Base-by-base conservation (phyloP, 92 coral and sea anemone genomes). In the Phenganax subtilis region DNA sequence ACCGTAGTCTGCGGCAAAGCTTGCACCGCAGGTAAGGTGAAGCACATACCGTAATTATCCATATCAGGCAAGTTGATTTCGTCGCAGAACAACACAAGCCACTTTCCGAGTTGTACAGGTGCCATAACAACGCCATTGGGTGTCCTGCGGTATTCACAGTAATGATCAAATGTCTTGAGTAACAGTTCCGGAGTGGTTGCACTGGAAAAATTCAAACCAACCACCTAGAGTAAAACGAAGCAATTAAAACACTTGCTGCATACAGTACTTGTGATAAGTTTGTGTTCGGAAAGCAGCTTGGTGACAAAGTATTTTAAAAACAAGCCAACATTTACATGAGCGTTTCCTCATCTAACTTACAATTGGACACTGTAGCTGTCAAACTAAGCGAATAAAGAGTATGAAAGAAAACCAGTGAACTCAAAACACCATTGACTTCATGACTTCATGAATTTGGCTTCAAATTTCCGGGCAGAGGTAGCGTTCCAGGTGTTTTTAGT, bases 81-180 rank as follows among this genome's bases (percentile, higher is more conserved):
- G 71, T 96, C 99, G 86, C 99, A 96, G 86, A 96, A 96, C 77
- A 96, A 81, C 82, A 96, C 97, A 91, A 96, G 92, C 99, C 99
- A 96, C 61, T 96, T 96, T 54, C 93, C 92, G 17, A 96, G 97
- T 87, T 92, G 99, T 3, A 93, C 97, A 3, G 99, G 99, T 6
- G 99, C 92, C 89, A 96, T 84, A 25, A 96, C 96, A 8, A 96
- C 87, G n/a, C 99, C 99, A 77, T 96, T 96, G 10, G 99, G 99
- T 8, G 99, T 96, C 68, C 99, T 83, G 54, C 96, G 80, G 89
- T 96, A 96, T 81, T 96, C 99, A 37, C 99, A 96, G 90, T 96
- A 96, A 67, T 96, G 99, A 68, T 96, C 99, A 70, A 96, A 96
- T 12, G 99, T 92, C 88, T 96, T 96, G 77, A 96, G 77, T 52